phyloP scores from a whole-genome alignment of 2,888 invertebrate genomes.

The Tuta absoluta region DNA sequence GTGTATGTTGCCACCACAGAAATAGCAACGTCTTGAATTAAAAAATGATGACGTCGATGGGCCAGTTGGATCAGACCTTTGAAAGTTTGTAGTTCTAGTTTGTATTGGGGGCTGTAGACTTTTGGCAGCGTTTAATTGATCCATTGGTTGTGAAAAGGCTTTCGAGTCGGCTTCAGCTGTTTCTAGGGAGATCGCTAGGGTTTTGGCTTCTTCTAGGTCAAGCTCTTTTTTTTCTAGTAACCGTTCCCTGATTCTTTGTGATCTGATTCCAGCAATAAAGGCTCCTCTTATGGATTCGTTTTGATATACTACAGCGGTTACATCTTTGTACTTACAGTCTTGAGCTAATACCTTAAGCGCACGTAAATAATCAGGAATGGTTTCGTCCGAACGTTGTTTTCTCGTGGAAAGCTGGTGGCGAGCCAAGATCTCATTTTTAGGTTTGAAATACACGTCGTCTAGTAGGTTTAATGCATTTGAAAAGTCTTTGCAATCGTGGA shows the following conservation, averaged over 20 bases:
- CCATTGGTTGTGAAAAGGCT: background rate
- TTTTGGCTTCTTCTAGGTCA: background rate
- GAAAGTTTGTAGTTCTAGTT: background rate
- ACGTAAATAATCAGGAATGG: background rate
- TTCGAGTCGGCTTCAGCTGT: background rate
- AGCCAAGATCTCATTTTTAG: background rate
- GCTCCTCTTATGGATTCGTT: background rate
- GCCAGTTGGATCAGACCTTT: background rate
- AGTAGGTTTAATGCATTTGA: background rate
- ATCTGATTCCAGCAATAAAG: background rate
- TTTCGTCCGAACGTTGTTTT: background rate
- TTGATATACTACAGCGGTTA: background rate
- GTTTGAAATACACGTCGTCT: background rate
- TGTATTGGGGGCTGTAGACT: background rate
- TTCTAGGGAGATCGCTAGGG: background rate
- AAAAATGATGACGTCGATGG: no score
- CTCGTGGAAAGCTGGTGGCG: background rate
- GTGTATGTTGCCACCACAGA: background rate
- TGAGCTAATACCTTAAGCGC: background rate
- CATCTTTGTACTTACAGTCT: background rate
- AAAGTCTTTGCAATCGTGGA: no score
- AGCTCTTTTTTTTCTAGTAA: background rate
- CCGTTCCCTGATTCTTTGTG: background rate
- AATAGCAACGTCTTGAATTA: conserved; percentile 8
- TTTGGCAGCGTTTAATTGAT: background rate